Conservation (phyloP, 2,888 invertebrate genomes). For the Diarsia brunnea region DNA sequence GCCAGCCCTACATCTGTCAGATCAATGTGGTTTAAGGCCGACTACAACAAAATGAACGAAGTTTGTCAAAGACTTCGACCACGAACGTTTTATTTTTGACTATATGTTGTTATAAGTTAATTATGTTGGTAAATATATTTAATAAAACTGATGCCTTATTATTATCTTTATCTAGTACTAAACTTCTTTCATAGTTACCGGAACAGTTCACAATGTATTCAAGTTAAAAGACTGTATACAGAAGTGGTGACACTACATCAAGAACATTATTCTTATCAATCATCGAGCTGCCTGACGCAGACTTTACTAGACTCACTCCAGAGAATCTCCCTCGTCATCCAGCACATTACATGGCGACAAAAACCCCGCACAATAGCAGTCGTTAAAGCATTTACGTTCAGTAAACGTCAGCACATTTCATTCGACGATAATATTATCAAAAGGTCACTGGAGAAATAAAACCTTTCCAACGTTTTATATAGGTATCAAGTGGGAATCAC, state of each 20-base stretch:
- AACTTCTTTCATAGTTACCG: background rate
- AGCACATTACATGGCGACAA: slow-evolving; percentile 43
- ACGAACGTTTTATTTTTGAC: background rate
- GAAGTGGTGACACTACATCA: slow-evolving; percentile 1
- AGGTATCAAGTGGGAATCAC: slow-evolving; percentile 57
- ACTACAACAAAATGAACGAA: background rate
- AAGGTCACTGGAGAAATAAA: slow-evolving; percentile 56
- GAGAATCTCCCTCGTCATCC: slow-evolving; percentile 20
- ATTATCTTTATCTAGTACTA: background rate
- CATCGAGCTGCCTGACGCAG: background rate
- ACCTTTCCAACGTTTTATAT: slow-evolving; percentile 39
- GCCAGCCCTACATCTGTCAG: slow-evolving; percentile 82
- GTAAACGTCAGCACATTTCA: slow-evolving; percentile 53
- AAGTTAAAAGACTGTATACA: background rate
- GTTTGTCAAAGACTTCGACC: background rate
- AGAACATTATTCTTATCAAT: slow-evolving; percentile 16
- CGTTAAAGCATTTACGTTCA: slow-evolving; percentile 54
- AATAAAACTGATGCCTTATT: background rate
- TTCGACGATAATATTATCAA: slow-evolving; percentile 39
- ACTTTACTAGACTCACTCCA: slow-evolving; percentile 15
- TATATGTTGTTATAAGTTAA: background rate
- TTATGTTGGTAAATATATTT: background rate
- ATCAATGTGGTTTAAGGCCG: slow-evolving; percentile 26
- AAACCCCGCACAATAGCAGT: slow-evolving; percentile 46
- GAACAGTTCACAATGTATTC: background rate